A percentile compares a stretch with the other conserved stretches of the same genome.
phyloP scores from a whole-genome alignment of 2,113 vertebrate genomes.

The Ageneiosus marmoratus region DNA sequence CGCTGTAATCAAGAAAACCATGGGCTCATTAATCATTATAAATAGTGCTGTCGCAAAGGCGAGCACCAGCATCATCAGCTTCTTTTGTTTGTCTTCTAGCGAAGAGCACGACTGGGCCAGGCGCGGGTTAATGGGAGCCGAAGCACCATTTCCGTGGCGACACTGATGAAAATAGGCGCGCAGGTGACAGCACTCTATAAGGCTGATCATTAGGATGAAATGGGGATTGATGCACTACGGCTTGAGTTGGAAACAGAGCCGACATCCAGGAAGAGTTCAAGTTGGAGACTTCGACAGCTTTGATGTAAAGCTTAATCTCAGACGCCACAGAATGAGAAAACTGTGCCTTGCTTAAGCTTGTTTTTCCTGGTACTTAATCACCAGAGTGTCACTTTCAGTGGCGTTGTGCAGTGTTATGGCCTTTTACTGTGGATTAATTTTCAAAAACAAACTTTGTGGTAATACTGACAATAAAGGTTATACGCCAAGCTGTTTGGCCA shows the following conservation, averaged over 20 bases:
- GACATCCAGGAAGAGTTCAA: conserved; percentile 65
- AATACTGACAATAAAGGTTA: conserved; percentile 5
- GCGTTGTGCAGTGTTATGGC: conserved; percentile 2
- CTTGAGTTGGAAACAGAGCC: conserved; percentile 79
- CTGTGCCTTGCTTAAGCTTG: conserved; percentile 3
- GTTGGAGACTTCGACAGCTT: conserved; percentile 10
- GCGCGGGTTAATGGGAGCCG: conserved; percentile 91
- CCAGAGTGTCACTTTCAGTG: conserved; percentile 2
- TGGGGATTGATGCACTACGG: conserved; percentile 89
- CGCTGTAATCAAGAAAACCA: conserved; percentile 98
- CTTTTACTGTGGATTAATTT: conserved; percentile 29
- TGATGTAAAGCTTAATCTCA: conserved; percentile 38
- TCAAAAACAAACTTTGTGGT: conserved; percentile 15
- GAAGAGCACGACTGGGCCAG: conserved; percentile 66
- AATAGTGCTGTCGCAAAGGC: conserved; percentile 96
- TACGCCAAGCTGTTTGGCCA: background rate
- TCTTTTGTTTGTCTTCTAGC: conserved; percentile 86
- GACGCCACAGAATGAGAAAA: conserved; percentile 1
- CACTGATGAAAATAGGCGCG: conserved; percentile 85
- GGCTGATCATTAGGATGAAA: conserved; percentile 86
- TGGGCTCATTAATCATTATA: conserved; percentile 99
- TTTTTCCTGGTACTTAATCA: conserved; percentile 40
- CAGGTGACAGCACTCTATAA: conserved; percentile 81
- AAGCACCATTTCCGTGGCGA: conserved; percentile 90
- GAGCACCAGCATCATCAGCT: conserved; percentile 84